A percentile compares a stretch with the other conserved stretches of the same genome.
These are phyloP conservation scores for Hylia prasina DNA, from an alignment of 2,113 vertebrate species.

Conservation along the genomic window DNA sequence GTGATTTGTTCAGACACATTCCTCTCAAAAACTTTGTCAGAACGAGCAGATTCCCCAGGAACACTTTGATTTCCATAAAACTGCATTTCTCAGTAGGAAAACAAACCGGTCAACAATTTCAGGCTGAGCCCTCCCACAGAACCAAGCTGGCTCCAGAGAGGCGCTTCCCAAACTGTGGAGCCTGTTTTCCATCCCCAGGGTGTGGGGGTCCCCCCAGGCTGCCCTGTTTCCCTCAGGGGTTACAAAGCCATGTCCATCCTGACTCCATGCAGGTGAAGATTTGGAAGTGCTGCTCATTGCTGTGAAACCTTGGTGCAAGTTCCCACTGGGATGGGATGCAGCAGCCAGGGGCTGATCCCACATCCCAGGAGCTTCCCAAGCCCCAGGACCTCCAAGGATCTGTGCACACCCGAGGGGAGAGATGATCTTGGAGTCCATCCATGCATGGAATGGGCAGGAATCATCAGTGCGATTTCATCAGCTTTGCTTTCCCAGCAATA, in stretches of 20 bases:
- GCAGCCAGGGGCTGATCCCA: neutral
- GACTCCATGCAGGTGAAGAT: accelerated
- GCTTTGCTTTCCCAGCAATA: neutral
- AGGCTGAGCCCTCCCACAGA: neutral
- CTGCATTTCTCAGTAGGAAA: neutral
- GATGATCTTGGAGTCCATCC: neutral
- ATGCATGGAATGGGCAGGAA: accelerated
- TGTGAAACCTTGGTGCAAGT: neutral
- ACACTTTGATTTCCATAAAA: slow-evolving; percentile 29
- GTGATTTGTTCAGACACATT: slow-evolving; percentile 44
- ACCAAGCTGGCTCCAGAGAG: neutral
- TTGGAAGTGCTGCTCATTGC: neutral
- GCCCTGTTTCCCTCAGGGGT: neutral
- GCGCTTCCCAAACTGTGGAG: accelerated
- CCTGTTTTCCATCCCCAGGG: neutral
- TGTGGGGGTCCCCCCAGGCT: accelerated
- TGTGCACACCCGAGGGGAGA: neutral
- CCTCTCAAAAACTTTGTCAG: slow-evolving; percentile 40
- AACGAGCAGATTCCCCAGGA: neutral
- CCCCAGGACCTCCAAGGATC: accelerated
- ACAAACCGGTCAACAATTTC: neutral
- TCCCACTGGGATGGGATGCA: neutral
- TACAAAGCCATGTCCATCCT: accelerated
- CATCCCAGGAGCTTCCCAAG: neutral
- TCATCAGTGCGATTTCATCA: neutral